phyloP scores from a whole-genome alignment of 92 coral and sea anemone genomes.

The Desmophyllum pertusum region DNA sequence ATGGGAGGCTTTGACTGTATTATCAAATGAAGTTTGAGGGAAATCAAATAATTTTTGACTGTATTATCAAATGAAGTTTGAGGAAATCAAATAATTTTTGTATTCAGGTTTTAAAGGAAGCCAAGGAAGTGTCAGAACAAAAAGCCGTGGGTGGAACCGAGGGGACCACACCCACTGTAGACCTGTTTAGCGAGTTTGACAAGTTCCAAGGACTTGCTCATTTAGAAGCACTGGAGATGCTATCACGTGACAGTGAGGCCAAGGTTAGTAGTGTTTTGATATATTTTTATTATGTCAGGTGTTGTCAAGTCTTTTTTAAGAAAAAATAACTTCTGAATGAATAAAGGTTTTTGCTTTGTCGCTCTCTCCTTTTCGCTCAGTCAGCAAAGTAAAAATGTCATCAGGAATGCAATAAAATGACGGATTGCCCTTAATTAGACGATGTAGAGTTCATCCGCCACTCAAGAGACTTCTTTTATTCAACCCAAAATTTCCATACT shows the following conservation, averaged over 20 bases:
- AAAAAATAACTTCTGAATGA: too few relatives aligned
- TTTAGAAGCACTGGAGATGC: slow-evolving; percentile 95
- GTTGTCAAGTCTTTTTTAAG: too few relatives aligned
- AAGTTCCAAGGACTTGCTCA: slow-evolving; percentile 95
- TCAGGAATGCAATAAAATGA: too few relatives aligned
- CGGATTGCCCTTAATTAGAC: too few relatives aligned
- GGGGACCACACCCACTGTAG: slow-evolving; percentile 65
- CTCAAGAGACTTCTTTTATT: too few relatives aligned
- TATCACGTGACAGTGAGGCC: slow-evolving; percentile 88
- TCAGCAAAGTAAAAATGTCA: too few relatives aligned
- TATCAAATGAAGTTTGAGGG: background rate
- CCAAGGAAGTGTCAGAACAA: slow-evolving; percentile 84
- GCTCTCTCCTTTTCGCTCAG: too few relatives aligned
- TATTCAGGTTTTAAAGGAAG: slow-evolving; percentile 80
- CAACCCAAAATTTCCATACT: background rate
- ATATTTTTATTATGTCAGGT: background rate
- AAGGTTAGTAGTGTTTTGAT: slow-evolving; percentile 65
- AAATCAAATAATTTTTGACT: background rate
- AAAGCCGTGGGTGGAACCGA: slow-evolving; percentile 63
- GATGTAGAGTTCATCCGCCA: too few relatives aligned
- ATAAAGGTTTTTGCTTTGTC: too few relatives aligned
- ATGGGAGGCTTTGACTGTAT: background rate
- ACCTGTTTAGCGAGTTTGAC: slow-evolving; percentile 91
- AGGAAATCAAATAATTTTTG: background rate
- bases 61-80: background rate